A percentile compares a stretch with the other conserved stretches of the same genome.
Conservation (phyloP, 2,113 vertebrate genomes). For the Fulica atra region DNA sequence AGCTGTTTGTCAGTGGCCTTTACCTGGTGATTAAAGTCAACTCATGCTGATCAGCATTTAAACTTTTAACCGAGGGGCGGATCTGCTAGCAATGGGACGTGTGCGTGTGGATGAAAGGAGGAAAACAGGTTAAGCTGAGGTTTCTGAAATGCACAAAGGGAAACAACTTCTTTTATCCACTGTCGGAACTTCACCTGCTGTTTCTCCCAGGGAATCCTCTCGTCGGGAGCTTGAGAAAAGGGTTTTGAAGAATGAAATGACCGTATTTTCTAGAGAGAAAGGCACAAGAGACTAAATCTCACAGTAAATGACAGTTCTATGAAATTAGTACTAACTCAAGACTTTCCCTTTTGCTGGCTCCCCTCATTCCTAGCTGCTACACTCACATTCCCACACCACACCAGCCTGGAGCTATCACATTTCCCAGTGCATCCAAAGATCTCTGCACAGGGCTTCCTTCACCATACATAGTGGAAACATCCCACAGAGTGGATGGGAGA, state of each 20-base stretch:
- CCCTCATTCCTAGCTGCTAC: neutral
- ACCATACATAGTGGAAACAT: neutral
- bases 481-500: neutral
- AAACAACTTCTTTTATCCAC: neutral
- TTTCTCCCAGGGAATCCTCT: conserved; percentile 25
- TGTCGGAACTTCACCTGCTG: neutral
- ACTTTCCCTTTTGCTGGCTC: neutral
- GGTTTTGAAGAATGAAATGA: neutral
- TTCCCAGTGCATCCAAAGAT: no score
- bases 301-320: neutral
- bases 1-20: conserved; percentile 28
- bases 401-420: neutral
- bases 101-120: neutral
- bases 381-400: neutral
- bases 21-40: conserved; percentile 2
- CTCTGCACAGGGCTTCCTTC: neutral
- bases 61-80: neutral
- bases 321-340: neutral
- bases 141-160: conserved; percentile 9
- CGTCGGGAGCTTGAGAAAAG: neutral
- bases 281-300: neutral
- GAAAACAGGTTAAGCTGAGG: neutral
- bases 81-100: neutral
- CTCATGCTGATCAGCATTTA: conserved; percentile 36
- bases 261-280: neutral